Conservation (phyloP, 2,797 vertebrate species). For the Eulemur coronatus region DNA sequence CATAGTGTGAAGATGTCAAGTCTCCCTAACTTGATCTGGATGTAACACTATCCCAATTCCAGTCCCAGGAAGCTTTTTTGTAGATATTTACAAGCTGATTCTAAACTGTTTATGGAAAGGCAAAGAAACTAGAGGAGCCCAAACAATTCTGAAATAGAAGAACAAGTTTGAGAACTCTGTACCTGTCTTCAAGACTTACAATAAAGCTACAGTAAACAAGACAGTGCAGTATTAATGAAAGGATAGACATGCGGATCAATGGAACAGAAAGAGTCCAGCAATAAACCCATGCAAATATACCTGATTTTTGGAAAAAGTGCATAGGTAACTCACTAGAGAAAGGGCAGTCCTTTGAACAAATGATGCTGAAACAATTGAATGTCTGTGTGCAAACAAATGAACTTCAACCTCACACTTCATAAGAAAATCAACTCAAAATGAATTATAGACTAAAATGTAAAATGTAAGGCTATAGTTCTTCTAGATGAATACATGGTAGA, state of each 20-base stretch:
- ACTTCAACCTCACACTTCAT: neutral
- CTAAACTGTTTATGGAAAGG: neutral
- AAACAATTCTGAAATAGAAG: neutral
- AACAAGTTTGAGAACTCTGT: neutral
- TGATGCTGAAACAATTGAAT: neutral
- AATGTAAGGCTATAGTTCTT: neutral
- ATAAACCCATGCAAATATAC: neutral
- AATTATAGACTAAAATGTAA: neutral
- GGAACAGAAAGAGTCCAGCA: neutral
- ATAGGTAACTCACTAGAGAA: neutral
- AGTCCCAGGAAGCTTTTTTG: neutral
- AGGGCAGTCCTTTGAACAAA: neutral
- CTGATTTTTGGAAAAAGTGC: neutral
- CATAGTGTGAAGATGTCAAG: neutral
- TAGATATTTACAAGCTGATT: neutral
- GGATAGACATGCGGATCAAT: neutral
- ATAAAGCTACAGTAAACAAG: neutral
- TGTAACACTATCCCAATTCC: neutral
- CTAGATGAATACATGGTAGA: neutral
- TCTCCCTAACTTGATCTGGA: neutral
- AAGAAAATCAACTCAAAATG: neutral
- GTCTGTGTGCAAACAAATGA: neutral
- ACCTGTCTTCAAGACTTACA: neutral
- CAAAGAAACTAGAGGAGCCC: neutral
- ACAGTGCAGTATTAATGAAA: fast-evolving